A percentile compares a stretch with the other conserved stretches of the same genome.
phyloP scores from a whole-genome alignment of 2,797 vertebrate genomes.

The Intellagama lesueurii region DNA sequence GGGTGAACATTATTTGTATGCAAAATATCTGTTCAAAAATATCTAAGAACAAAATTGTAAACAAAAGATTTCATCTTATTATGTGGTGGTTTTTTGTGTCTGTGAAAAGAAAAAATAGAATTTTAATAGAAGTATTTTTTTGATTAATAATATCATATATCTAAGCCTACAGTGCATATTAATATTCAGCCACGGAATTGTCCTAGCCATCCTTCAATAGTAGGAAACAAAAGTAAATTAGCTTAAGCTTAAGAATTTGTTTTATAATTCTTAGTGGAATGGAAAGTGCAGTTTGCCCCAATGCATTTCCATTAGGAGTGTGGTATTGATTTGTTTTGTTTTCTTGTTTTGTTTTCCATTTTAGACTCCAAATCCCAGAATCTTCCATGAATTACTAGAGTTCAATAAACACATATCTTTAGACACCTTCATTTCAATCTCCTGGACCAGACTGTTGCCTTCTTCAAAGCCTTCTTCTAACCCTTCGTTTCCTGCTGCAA shows the following conservation, averaged over 20 bases:
- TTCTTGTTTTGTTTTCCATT: no score
- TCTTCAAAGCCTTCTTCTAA: no score
- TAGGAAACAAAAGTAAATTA: constrained; percentile 45
- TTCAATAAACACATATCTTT: no score
- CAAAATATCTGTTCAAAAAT: constrained; percentile 47
- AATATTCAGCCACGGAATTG: constrained; percentile 3
- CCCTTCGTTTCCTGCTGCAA: no score
- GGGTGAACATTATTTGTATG: constrained; percentile 50
- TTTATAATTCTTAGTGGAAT: not conserved
- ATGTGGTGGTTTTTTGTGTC: not conserved
- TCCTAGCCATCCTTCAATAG: constrained; percentile 46
- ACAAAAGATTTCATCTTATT: constrained; percentile 40
- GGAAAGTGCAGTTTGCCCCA: not conserved
- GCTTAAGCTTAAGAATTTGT: constrained; percentile 29
- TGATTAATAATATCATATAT: not conserved
- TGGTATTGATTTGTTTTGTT: no score
- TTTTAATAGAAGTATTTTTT: constrained; percentile 19
- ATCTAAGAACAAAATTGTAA: constrained; percentile 43
- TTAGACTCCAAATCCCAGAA: no score
- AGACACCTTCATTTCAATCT: no score
- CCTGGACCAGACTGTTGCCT: no score
- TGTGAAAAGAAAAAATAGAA: constrained; percentile 35
- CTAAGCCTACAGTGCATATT: not conserved
- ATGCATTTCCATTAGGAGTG: not conserved
- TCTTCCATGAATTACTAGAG: no score